Percentiles rank a stretch among this genome's conserved stretches.
These are phyloP conservation scores for Halesus radiatus DNA, from an alignment of 1,140 invertebrate genomes.

Conservation along the genomic window DNA sequence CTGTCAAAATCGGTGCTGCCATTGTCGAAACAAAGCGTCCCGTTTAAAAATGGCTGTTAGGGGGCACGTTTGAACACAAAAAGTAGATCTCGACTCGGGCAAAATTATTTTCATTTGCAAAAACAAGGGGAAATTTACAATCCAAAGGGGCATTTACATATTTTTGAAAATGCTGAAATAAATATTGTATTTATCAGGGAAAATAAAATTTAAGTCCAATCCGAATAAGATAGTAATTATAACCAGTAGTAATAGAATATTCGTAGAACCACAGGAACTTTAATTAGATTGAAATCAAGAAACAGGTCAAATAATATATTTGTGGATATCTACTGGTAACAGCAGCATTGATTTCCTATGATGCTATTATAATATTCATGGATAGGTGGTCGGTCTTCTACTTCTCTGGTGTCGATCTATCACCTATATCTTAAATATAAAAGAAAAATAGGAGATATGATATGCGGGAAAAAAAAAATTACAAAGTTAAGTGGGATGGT, in stretches of 20 bases:
- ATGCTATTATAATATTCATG: too few species aligned
- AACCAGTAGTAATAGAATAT: too few species aligned
- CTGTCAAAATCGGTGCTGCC: conserved; percentile 48
- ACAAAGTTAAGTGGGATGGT: too few species aligned
- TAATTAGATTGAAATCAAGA: too few species aligned
- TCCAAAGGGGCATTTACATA: background rate
- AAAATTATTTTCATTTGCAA: background rate
- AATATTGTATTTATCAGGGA: background rate
- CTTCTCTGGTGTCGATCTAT: too few species aligned
- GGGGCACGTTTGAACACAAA: conserved; percentile 5
- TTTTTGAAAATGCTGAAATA: background rate
- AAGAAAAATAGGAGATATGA: background rate
- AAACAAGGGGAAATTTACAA: background rate
- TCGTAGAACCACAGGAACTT: too few species aligned
- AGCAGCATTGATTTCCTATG: too few species aligned
- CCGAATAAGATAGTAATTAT: too few species aligned
- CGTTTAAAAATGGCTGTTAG: background rate
- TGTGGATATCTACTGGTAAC: too few species aligned
- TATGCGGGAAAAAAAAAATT: background rate
- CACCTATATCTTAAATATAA: background rate
- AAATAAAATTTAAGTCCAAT: background rate
- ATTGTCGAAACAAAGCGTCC: background rate
- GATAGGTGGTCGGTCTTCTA: too few species aligned
- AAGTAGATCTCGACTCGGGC: too few species aligned
- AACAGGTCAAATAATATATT: too few species aligned